Base-by-base conservation (phyloP, 2,113 vertebrate genomes). In the Grus americana region DNA sequence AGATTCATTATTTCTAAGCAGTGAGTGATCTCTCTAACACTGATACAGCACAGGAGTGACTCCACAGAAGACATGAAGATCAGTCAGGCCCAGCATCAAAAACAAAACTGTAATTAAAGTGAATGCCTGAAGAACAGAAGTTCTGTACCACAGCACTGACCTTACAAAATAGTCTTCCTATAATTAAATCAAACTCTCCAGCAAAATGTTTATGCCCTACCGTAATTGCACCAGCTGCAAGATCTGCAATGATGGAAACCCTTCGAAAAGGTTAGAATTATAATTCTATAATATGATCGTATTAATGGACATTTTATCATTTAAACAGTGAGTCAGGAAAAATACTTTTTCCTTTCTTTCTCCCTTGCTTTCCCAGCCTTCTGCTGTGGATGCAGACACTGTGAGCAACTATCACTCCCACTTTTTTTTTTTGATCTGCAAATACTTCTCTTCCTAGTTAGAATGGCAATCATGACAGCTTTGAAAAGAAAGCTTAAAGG, bases 201-300 rank as follows among this genome's bases (percentile, higher is more conserved):
- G 50, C 52, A 94, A 86, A 90, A 93, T 89, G 88, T 90, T 95
- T 96, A 86, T 96, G 65, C 80, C 71, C 22, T 32, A 78, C 72
- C 54, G 12, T 97, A 93, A 82, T 95, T 76, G 73, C 50, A 92
- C 75, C 91, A 93, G 88, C 85, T 92, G 95, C 88, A 89, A 95
- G 82, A 86, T 65, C 71, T 75, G 55, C 62, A 92, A 10, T 87
- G 90, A 90, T 66, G 17, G 88, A 96, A 95, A 94, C 30, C 36
- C 68, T 84, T 36, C 90, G 89, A 92, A 97, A 92, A 96, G 78
- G 88, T 93, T 93, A 92, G 67, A 80, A 92, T 92, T 96, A 74
- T 86, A 90, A 94, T 93, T 90, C 67, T 93, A 30, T 71, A 71
- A 80, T 83, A 93, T 52, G 65, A 84, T 80, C 52, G 15, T 86